These are phyloP conservation scores for Etheostoma spectabile DNA, from an alignment of 2,113 vertebrate species.

Conservation along the genomic window DNA sequence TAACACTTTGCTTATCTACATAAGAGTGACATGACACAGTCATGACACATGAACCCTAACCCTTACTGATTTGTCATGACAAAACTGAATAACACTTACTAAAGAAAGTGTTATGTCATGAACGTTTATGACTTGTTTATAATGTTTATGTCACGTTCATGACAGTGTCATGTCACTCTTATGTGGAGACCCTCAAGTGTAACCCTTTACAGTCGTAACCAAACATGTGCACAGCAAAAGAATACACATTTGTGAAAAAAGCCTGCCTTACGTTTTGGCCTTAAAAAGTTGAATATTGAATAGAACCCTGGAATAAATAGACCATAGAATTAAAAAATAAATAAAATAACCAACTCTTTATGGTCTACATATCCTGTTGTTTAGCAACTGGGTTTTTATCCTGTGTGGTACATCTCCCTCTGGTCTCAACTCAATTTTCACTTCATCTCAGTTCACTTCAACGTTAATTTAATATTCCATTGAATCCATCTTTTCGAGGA, in stretches of 20 bases:
- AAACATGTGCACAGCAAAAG: neutral
- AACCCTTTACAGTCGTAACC: neutral
- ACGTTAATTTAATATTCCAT: neutral
- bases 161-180: too few relatives aligned
- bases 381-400: neutral
- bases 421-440: neutral
- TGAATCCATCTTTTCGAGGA: neutral
- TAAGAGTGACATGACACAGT: too few relatives aligned
- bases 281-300: neutral
- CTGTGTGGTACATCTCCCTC: neutral
- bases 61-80: too few relatives aligned
- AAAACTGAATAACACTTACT: too few relatives aligned
- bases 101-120: too few relatives aligned
- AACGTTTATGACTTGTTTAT: too few relatives aligned
- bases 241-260: too few relatives aligned
- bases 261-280: neutral
- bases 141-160: too few relatives aligned
- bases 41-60: too few relatives aligned
- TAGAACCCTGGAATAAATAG: neutral
- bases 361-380: neutral
- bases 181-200: too few relatives aligned
- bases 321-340: neutral
- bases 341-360: neutral
- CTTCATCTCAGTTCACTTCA: neutral
- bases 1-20: too few relatives aligned